A percentile compares a stretch with the other conserved stretches of the same genome.
phyloP scores from a whole-genome alignment of 2,888 invertebrate genomes.

The Carcina quercana region DNA sequence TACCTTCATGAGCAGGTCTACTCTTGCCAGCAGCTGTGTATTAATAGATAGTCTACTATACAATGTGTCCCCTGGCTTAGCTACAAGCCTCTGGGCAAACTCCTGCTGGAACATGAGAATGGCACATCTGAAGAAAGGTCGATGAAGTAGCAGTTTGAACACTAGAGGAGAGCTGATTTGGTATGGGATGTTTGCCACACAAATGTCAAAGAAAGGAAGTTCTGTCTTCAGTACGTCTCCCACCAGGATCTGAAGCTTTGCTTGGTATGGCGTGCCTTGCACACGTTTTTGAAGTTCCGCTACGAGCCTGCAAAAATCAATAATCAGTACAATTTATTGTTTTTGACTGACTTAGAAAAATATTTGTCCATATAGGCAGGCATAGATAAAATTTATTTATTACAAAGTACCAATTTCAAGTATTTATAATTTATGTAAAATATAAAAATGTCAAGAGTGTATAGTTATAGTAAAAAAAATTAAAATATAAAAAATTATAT shows the following conservation, averaged over 20 bases:
- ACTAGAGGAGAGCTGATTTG: constrained; percentile 98
- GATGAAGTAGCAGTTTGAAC: constrained; percentile 93
- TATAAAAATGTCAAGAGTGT: too few species aligned
- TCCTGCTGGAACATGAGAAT: constrained; percentile 99
- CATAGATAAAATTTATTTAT: too few species aligned
- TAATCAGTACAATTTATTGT: too few species aligned
- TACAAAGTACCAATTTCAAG: too few species aligned
- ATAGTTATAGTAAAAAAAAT: too few species aligned
- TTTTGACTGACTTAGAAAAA: too few species aligned
- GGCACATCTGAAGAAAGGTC: constrained; percentile 92
- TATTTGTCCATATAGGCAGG: too few species aligned
- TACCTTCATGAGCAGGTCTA: constrained; percentile 97
- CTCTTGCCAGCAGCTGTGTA: constrained; percentile 94
- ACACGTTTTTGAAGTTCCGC: constrained; percentile 99
- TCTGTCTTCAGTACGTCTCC: constrained; percentile 97
- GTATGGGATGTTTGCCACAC: constrained; percentile 98
- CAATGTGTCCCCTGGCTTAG: constrained; percentile 97
- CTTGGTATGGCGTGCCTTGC: constrained; percentile 89
- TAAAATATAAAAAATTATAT: too few species aligned
- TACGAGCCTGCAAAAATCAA: constrained; percentile 82
- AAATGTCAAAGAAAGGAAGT: constrained; percentile 97
- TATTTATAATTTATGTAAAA: too few species aligned
- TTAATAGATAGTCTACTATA: constrained; percentile 98
- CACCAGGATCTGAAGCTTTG: constrained; percentile 92
- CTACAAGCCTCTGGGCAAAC: constrained; percentile 97